Evolutionary conservation across 2,888 invertebrate species (phyloP).

Genomic region (Tiphia femorata): DNA sequence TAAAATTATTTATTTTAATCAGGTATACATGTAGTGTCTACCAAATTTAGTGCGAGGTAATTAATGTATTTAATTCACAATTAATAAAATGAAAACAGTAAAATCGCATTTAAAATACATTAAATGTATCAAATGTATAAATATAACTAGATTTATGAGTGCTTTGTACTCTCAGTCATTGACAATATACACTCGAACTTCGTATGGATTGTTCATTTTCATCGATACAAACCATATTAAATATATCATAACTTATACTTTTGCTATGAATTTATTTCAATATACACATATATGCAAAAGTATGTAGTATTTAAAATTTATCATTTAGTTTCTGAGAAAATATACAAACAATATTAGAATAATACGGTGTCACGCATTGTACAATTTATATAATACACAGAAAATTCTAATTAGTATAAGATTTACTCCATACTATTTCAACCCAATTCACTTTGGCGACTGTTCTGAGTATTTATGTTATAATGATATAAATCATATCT

Average conservation of each 20-base stretch:
- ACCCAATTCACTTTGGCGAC: slow-evolving; percentile 33
- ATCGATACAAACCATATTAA: slow-evolving; percentile 37
- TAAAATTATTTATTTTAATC: neutral
- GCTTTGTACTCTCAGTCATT: slow-evolving; percentile 66
- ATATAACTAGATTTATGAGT: slow-evolving; percentile 63
- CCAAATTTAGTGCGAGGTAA: slow-evolving; percentile 29
- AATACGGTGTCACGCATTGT: slow-evolving; percentile 14
- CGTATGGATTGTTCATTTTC: slow-evolving; percentile 41
- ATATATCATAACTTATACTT: slow-evolving; percentile 32
- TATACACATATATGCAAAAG: slow-evolving; percentile 45
- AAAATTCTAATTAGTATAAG: neutral
- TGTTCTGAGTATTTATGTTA: slow-evolving; percentile 26
- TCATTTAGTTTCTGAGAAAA: slow-evolving; percentile 26
- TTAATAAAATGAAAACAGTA: slow-evolving; percentile 55
- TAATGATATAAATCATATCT: slow-evolving; percentile 28
- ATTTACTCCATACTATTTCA: slow-evolving; percentile 16
- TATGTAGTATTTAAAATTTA: slow-evolving; percentile 39
- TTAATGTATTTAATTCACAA: slow-evolving; percentile 49
- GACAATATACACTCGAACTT: slow-evolving; percentile 58
- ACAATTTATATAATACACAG: slow-evolving; percentile 11
- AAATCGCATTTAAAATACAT: slow-evolving; percentile 60
- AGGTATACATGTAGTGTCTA: slow-evolving; percentile 19
- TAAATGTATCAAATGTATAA: slow-evolving; percentile 56
- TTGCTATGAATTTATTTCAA: slow-evolving; percentile 33
- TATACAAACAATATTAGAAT: slow-evolving; percentile 24